Evolutionary conservation across 1,140 invertebrate species (phyloP), one percentile per base, ranked within the genome.

Genomic region (Pseudomyrmex concolor): DNA sequence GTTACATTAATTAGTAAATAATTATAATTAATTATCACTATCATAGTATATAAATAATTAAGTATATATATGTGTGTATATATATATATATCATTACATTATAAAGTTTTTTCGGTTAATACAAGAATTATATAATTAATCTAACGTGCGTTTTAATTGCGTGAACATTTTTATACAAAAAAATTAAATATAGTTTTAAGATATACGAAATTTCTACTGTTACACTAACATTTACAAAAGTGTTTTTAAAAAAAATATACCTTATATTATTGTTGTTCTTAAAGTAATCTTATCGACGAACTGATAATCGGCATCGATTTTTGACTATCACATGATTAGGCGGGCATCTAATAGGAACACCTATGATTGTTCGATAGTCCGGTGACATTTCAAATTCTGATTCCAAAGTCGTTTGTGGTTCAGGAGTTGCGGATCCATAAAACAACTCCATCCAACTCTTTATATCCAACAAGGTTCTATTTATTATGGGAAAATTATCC

Each of bases 381-480:
- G 34, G 1, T 68, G 5, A 5, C 5, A 19, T 68, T 70, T 0
- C 25, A 17, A 17, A 63, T 13, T 77, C 48, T 7, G 50, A 8
- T 63, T 51, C 63, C 50, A 70, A 70, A 43, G 43, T 15, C 13
- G 12, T 80, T 43, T 70, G 19, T 15, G 76, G 4, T 1, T 34
- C 1, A 43, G 12, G 15, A 25, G 73, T 66, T 22, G 73, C 15
- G 25, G 57, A 5, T 54, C 1, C 17, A 2, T 50, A 7, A 19
- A 80, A 12, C 1, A 78, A 70, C 12, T 71, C 54, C 19, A 71
- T 70, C 50, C 15, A 8, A 43, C 15, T 57, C 12, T 71, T 80
- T 45, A 71, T 80, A 15, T 43, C 76, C 54, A 43, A 80, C 34
- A n/a, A n/a, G n/a, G 66, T 34, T 80, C 76, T 70, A 71, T 71